A percentile compares a stretch with the other conserved stretches of the same genome.
Conservation (phyloP, 2,888 invertebrate genomes). For the Acrobasis suavella region DNA sequence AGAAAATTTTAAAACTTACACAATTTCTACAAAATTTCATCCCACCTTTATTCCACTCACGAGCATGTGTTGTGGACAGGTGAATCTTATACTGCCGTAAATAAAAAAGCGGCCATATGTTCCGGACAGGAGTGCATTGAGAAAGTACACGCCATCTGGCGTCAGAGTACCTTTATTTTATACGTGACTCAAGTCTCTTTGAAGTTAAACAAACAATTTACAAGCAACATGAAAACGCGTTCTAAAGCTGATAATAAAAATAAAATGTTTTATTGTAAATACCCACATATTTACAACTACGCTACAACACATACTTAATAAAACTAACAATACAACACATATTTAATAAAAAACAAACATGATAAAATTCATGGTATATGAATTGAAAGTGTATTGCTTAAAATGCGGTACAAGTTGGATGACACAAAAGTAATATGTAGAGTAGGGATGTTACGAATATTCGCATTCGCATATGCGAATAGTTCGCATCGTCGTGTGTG, state of each 20-base stretch:
- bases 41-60: constrained; percentile 9
- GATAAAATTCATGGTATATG: too few species aligned
- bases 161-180: neutral
- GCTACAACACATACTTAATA: too few species aligned
- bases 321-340: too few species aligned
- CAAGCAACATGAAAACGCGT: neutral
- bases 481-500: too few species aligned
- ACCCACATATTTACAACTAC: too few species aligned
- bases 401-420: too few species aligned
- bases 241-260: neutral
- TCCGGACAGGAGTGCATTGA: constrained; percentile 38
- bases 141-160: constrained; percentile 39
- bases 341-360: too few species aligned
- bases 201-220: constrained; percentile 13
- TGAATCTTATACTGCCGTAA: constrained; percentile 44
- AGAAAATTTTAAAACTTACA: constrained; percentile 5
- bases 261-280: too few species aligned
- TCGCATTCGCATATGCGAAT: too few species aligned
- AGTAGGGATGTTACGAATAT: too few species aligned
- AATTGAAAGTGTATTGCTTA: too few species aligned
- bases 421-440: too few species aligned
- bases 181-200: neutral
- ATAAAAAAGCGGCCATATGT: constrained; percentile 52
- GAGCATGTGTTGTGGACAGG: constrained; percentile 38
- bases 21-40: constrained; percentile 15